These are phyloP conservation scores for Petromus typicus DNA, from an alignment of 2,113 vertebrate genomes.

Conservation along the genomic window DNA sequence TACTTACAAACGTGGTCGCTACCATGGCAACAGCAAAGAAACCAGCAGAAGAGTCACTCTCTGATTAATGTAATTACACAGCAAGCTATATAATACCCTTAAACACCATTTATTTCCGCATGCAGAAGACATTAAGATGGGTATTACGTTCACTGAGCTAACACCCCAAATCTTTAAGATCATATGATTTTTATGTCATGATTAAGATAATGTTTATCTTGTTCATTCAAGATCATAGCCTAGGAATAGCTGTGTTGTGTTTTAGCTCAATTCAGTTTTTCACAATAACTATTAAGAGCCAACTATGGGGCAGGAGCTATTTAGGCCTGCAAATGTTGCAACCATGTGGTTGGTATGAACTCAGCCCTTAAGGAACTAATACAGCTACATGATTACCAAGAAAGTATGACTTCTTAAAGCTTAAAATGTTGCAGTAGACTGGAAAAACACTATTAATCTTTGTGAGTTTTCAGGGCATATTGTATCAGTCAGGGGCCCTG, in stretches of 20 bases:
- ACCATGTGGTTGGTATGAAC: neutral
- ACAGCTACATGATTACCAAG: slow-evolving; percentile 28
- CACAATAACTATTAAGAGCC: slow-evolving; percentile 53
- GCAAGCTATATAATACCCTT: slow-evolving; percentile 84
- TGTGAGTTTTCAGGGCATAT: slow-evolving; percentile 50
- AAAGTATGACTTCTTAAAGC: slow-evolving; percentile 27
- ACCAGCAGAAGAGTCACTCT: slow-evolving; percentile 81
- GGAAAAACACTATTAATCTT: slow-evolving; percentile 42
- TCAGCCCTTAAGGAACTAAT: slow-evolving; percentile 16
- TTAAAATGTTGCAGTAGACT: neutral
- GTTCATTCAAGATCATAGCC: slow-evolving; percentile 70
- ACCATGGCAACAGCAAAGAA: slow-evolving; percentile 88
- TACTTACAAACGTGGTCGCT: slow-evolving; percentile 85
- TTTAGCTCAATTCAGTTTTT: slow-evolving; percentile 59
- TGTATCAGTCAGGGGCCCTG: slow-evolving; percentile 25
- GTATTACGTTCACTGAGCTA: slow-evolving; percentile 80
- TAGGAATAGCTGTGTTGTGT: slow-evolving; percentile 59
- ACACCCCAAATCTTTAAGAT: slow-evolving; percentile 78
- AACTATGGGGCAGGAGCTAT: neutral
- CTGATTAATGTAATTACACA: slow-evolving; percentile 90
- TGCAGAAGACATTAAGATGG: slow-evolving; percentile 82
- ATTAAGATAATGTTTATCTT: slow-evolving; percentile 76
- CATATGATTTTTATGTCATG: slow-evolving; percentile 65
- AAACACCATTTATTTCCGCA: slow-evolving; percentile 86
- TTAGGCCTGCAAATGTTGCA: slow-evolving; percentile 38